Evolutionary conservation across 2,113 vertebrate genomes (phyloP).

Genomic region (Psittacula cyanocephala): DNA sequence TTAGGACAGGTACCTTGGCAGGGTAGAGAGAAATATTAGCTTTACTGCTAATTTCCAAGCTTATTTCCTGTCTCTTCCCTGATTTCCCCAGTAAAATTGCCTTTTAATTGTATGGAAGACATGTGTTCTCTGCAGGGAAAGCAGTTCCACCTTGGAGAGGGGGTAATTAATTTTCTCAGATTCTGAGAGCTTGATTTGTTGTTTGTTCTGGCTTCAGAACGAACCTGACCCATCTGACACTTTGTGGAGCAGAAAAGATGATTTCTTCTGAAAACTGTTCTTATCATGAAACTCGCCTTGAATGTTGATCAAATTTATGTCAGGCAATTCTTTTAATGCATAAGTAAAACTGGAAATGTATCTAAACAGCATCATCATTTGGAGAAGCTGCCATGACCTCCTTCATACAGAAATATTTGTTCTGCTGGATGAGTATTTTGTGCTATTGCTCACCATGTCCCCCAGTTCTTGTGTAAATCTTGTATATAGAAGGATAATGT

Average conservation of each 20-base stretch:
- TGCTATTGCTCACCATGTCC: background rate
- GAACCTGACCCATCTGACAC: background rate
- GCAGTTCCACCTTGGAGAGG: background rate
- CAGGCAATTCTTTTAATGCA: background rate
- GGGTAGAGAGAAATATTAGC: background rate
- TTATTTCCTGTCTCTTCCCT: background rate
- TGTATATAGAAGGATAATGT: background rate
- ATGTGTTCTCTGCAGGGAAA: background rate
- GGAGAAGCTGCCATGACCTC: background rate
- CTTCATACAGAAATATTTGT: background rate
- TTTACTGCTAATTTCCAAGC: background rate
- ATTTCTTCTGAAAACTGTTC: constrained; percentile 10
- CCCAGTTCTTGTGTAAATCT: background rate
- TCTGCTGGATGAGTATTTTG: background rate
- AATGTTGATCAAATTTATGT: background rate
- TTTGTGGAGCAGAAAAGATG: background rate
- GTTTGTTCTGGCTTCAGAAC: constrained; percentile 22
- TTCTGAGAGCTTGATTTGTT: background rate
- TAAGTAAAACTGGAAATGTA: background rate
- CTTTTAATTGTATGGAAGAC: background rate
- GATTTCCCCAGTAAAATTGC: background rate
- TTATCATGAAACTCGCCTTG: background rate
- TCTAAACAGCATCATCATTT: background rate
- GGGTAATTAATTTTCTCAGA: background rate
- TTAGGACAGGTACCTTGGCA: background rate